A percentile compares a stretch with the other conserved stretches of the same genome.
Evolutionary conservation across 1,140 invertebrate species (phyloP).

Genomic region (Schlechtendalia chinensis): DNA sequence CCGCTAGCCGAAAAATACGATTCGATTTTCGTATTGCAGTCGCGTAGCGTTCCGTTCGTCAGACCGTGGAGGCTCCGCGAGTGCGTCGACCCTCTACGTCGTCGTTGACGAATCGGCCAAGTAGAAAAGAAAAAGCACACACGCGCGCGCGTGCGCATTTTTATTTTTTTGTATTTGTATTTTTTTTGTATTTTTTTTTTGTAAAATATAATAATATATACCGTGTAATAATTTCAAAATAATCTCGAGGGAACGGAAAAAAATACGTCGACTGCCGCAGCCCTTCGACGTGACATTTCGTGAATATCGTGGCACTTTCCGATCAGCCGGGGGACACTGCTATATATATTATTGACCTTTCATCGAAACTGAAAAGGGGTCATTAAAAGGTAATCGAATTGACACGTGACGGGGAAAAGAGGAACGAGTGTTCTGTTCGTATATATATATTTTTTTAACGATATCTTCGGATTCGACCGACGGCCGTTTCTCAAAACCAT

Average conservation of each 20-base stretch:
- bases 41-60: slow-evolving; percentile 8
- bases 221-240: neutral
- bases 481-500: no score
- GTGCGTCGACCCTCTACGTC: neutral
- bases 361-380: neutral
- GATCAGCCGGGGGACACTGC: neutral
- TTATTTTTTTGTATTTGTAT: no score
- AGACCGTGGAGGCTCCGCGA: slow-evolving; percentile 13
- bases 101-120: neutral
- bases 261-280: neutral
- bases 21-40: slow-evolving; percentile 23
- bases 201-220: no score
- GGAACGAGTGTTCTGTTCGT: no score
- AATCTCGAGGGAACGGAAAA: slow-evolving; percentile 1
- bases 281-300: slow-evolving; percentile 21
- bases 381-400: neutral
- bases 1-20: neutral
- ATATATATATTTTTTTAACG: no score
- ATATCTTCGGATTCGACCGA: no score
- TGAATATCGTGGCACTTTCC: slow-evolving; percentile 33
- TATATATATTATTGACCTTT: slow-evolving; percentile 17
- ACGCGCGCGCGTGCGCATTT: no score
- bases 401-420: no score
- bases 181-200: no score
- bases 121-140: neutral